Evolutionary conservation across 1,140 invertebrate species (phyloP).

Genomic region (Uloborus diversus): DNA sequence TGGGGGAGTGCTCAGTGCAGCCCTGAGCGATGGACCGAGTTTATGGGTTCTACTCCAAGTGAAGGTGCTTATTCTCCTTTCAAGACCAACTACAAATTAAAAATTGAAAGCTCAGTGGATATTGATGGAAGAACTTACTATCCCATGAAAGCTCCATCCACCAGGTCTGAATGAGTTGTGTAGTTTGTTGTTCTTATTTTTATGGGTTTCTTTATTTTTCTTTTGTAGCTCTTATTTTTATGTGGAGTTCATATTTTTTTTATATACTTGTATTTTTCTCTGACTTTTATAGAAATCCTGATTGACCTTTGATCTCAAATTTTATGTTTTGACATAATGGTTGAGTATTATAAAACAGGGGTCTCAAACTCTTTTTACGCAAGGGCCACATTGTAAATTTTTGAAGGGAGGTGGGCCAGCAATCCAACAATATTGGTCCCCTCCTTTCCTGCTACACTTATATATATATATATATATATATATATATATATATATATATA

Average conservation of each 20-base stretch:
- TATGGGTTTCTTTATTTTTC: background rate
- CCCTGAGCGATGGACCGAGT: slow-evolving; percentile 54
- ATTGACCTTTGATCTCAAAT: too few relatives aligned
- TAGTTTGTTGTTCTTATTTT: background rate
- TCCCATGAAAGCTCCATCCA: slow-evolving; percentile 41
- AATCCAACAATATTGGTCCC: too few relatives aligned
- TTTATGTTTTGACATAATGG: too few relatives aligned
- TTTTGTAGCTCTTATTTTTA: background rate
- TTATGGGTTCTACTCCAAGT: slow-evolving; percentile 57
- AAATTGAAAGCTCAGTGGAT: slow-evolving; percentile 2
- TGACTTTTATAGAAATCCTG: too few relatives aligned
- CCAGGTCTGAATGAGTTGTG: slow-evolving; percentile 20
- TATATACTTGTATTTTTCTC: too few relatives aligned
- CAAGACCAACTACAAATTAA: slow-evolving; percentile 57
- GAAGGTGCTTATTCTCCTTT: slow-evolving; percentile 58
- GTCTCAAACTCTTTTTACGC: too few relatives aligned
- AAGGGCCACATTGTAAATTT: too few relatives aligned
- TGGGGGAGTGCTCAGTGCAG: slow-evolving; percentile 49
- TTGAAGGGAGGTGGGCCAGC: too few relatives aligned
- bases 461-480: too few relatives aligned
- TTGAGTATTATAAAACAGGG: too few relatives aligned
- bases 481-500: too few relatives aligned
- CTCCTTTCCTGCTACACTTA: too few relatives aligned
- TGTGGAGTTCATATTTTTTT: background rate
- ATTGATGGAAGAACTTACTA: slow-evolving; percentile 7